Conservation (phyloP, 2,888 invertebrate genomes). For the Melikaiella ostensackeni region DNA sequence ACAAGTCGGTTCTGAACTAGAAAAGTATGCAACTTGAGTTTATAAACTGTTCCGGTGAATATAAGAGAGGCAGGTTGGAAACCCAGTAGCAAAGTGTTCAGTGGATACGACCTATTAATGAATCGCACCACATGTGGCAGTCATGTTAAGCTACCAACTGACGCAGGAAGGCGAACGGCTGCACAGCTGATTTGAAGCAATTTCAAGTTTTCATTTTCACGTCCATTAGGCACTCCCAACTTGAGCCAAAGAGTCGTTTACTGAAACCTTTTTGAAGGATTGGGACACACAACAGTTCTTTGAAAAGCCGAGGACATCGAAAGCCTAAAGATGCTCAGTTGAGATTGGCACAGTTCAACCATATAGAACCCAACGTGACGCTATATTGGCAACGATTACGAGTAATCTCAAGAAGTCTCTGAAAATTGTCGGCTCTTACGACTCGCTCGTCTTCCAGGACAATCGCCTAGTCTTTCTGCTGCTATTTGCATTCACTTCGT, state of each 20-base stretch:
- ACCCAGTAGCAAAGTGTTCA: neutral
- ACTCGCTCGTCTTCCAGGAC: neutral
- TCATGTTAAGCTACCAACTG: conserved; percentile 23
- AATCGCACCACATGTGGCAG: conserved; percentile 16
- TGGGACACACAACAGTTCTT: neutral
- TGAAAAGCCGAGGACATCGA: neutral
- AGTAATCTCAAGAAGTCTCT: conserved; percentile 18
- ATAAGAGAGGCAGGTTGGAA: conserved; percentile 11
- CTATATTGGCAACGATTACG: conserved; percentile 43
- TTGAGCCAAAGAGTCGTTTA: neutral
- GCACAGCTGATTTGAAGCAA: conserved; percentile 1
- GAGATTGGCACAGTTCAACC: conserved; percentile 47
- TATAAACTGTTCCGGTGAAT: conserved; percentile 10
- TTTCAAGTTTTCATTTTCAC: neutral
- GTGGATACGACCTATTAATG: conserved; percentile 31
- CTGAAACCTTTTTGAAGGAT: neutral
- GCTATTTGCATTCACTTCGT: conserved; percentile 2
- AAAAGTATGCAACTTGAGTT: neutral
- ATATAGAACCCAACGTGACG: conserved; percentile 9
- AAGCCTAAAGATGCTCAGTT: conserved; percentile 27
- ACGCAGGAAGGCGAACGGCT: conserved; percentile 10
- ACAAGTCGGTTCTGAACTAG: neutral
- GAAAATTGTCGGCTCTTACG: conserved; percentile 25
- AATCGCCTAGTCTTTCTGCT: neutral
- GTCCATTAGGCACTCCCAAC: neutral